Base-by-base conservation (phyloP, 2,797 vertebrate species). In the Poeciliopsis paucimaculata region DNA sequence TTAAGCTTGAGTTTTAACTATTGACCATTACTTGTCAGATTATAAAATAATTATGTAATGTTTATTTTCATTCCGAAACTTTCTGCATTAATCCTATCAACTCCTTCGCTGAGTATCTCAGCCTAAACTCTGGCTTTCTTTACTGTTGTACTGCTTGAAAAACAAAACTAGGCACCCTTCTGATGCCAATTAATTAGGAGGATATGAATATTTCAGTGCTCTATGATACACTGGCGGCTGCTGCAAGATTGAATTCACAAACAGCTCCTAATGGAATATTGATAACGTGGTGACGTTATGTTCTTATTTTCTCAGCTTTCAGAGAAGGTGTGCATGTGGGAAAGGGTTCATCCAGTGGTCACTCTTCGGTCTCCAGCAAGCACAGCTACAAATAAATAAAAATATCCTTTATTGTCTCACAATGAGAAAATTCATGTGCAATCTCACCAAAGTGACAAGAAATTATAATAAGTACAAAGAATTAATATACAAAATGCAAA, bases 191-290 rank as follows among this genome's bases (percentile, higher is more conserved):
- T 95, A 95, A 95, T 96, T 95, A 95, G 92, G 89, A 91, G 87
- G 87, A 86, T 94, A 95, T 96, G 94, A 96, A 96, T 95, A 96
- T 95, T 96, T 95, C 93, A 95, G 90, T 92, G 93, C 80, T 89
- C 88, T 90, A 90, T 91, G 93, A 95, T 92, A 94, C 95, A 95
- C 94, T 93, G 91, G 92, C 87, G 92, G 92, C 92, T 91, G 91
- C 90, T 80, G 88, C 78, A 81, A 95, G 94, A 95, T 94, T 94
- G 88, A 93, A 94, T 95, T 94, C 91, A 93, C 94, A 71, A 91
- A 91, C 91, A 84, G 86, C 82, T 88, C 84, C 91, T 94, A 94
- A 92, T 94, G 88, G 92, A 95, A 95, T 95, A 95, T 96, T 94
- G 94, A 95, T 95, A 92, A 94, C 86, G 89, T 68, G 90, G 90